These are phyloP conservation scores for Cacoxenus indagator DNA, from an alignment of 2,888 invertebrate species.

Conservation along the genomic window DNA sequence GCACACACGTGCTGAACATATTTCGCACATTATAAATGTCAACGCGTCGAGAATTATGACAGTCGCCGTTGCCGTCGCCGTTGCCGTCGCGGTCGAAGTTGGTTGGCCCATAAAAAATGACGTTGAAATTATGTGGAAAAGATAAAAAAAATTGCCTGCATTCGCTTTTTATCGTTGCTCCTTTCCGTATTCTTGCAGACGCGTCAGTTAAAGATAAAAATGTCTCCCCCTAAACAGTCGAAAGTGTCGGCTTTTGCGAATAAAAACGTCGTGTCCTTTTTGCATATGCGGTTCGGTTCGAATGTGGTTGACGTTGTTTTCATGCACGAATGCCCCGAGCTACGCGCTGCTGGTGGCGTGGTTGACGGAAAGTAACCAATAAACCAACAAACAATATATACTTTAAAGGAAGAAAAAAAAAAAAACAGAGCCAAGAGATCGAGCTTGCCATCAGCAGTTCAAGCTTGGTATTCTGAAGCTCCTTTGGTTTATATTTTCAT, in stretches of 20 bases:
- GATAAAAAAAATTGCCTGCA: neutral
- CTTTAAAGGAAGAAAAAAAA: too few species aligned
- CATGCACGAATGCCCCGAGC: slow-evolving; percentile 61
- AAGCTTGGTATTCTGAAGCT: too few species aligned
- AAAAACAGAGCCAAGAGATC: too few species aligned
- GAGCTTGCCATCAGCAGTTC: too few species aligned
- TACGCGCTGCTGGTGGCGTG: slow-evolving; percentile 39
- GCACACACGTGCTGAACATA: slow-evolving; percentile 20
- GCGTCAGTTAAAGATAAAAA: neutral
- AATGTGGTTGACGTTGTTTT: slow-evolving; percentile 63
- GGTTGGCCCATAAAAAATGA: slow-evolving; percentile 3
- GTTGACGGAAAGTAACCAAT: neutral
- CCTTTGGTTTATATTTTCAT: too few species aligned
- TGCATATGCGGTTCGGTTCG: slow-evolving; percentile 55
- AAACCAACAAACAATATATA: too few species aligned
- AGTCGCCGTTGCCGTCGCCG: neutral
- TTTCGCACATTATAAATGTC: slow-evolving; percentile 46
- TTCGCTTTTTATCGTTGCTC: neutral
- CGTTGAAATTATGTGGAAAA: slow-evolving; percentile 2
- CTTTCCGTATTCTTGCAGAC: neutral
- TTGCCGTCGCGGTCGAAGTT: too few species aligned
- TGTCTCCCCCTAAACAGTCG: too few species aligned
- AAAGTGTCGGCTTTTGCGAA: too few species aligned
- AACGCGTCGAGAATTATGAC: slow-evolving; percentile 30
- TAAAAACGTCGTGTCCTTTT: neutral